These are phyloP conservation scores for Rhinoraja longicauda DNA, from an alignment of 2,797 vertebrate genomes.

Conservation along the genomic window DNA sequence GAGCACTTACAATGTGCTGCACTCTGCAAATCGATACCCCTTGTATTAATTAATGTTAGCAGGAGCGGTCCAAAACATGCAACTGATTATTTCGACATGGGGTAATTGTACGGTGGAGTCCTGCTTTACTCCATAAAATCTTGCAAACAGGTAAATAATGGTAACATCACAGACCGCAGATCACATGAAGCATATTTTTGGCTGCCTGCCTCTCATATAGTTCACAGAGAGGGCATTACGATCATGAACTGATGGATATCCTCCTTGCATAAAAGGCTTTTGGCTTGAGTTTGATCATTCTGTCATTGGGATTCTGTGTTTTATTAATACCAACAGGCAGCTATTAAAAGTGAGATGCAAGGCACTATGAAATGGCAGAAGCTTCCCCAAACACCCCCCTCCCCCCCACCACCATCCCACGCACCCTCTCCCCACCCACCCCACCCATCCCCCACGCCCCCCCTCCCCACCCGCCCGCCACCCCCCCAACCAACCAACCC, in stretches of 20 bases:
- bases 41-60: background rate
- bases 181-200: constrained; percentile 28
- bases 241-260: constrained; percentile 38
- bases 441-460: too few relatives aligned
- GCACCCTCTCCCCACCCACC: too few relatives aligned
- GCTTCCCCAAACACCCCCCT: background rate
- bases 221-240: constrained; percentile 32
- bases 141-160: constrained; percentile 25
- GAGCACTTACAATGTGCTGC: background rate
- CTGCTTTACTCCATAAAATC: background rate
- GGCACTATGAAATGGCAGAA: background rate
- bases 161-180: background rate
- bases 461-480: too few relatives aligned
- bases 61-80: background rate
- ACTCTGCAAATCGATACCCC: background rate
- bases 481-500: too few relatives aligned
- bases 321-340: constrained; percentile 39
- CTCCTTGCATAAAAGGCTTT: constrained; percentile 31
- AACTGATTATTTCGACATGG: too few relatives aligned
- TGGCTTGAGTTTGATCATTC: constrained; percentile 37
- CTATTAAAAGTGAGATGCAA: background rate
- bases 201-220: constrained; percentile 9
- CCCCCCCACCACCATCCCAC: too few relatives aligned
- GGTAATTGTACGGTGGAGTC: background rate
- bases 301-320: constrained; percentile 24